Base-by-base conservation (phyloP, 2,888 invertebrate genomes). In the Elmis aenea region DNA sequence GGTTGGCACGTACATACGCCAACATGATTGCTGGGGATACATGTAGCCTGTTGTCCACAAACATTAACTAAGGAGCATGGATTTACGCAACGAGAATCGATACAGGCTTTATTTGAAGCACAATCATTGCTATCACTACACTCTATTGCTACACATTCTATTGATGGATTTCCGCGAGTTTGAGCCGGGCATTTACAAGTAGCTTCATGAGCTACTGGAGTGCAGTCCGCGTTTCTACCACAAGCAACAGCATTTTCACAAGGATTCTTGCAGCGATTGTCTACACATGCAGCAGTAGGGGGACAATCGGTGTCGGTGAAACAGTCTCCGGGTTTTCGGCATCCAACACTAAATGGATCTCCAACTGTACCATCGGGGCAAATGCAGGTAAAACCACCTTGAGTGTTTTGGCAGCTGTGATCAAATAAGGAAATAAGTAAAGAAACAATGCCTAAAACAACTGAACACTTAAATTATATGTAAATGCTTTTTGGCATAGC, bases 281-380 rank as follows among this genome's bases (percentile, higher is more conserved):
- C 79, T 23, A 76, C 68, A 54, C 91, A 91, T 50, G 81, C 76
- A 1, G 89, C 86, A 31, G 81, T 76, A 5, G 75, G 72, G 0
- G 89, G 85, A 60, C 91, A 92, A 52, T 91, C 89, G 2, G 76
- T 69, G 57, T 90, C 84, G 2, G 81, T 75, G 46, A 80, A 76
- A 55, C 91, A 92, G 60, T 88, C 87, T 27, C 87, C 90, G 1
- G 91, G 87, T 61, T 80, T 77, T 47, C 83, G 79, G 57, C 92
- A 92, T 16, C 85, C 89, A 0, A 75, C 74, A 35, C 75, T 73
- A 15, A 75, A 69, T 4, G 83, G 78, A 70, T 91, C 91, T 13
- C 89, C 85, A 31, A 92, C 77, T 12, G 88, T 73, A 33, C 87
- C 87, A 54, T 83, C 81, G 0, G 80, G 76, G 56, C 92, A 93